These are phyloP conservation scores for Mechanitis messenoides DNA, from an alignment of 2,888 invertebrate genomes.

Conservation along the genomic window DNA sequence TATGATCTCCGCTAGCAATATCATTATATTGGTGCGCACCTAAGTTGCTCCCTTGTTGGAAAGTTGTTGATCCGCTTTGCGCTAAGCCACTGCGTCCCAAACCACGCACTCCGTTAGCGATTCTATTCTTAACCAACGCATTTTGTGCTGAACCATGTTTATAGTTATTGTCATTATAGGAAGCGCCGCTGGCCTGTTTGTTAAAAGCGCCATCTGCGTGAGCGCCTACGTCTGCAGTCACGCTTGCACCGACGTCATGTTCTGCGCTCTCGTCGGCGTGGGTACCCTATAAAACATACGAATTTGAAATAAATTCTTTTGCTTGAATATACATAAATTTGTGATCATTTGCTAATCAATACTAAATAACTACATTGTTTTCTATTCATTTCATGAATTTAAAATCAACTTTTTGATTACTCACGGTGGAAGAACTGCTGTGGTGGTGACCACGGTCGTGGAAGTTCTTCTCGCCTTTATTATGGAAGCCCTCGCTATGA, in stretches of 20 bases:
- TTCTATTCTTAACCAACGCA: too few relatives aligned
- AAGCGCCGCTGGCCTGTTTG: neutral
- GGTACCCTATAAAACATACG: neutral
- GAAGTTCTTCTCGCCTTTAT: conserved; percentile 5
- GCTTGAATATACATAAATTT: too few relatives aligned
- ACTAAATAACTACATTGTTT: too few relatives aligned
- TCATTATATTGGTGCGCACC: too few relatives aligned
- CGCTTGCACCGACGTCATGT: neutral
- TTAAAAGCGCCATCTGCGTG: neutral
- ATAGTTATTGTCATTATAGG: neutral
- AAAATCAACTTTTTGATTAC: neutral
- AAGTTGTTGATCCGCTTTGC: neutral
- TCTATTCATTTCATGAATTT: neutral
- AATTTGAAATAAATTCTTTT: too few relatives aligned
- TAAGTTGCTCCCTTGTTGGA: neutral
- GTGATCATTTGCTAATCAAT: too few relatives aligned
- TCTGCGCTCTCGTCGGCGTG: neutral
- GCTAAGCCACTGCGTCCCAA: neutral
- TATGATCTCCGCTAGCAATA: too few relatives aligned
- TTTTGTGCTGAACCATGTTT: neutral
- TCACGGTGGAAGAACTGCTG: conserved; percentile 11
- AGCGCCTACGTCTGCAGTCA: neutral
- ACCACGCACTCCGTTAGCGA: too few relatives aligned
- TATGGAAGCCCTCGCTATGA: conserved; percentile 8
- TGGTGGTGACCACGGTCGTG: conserved; percentile 15